Evolutionary conservation across 2,797 vertebrate genomes (phyloP).

Genomic region (Carduelis carduelis): DNA sequence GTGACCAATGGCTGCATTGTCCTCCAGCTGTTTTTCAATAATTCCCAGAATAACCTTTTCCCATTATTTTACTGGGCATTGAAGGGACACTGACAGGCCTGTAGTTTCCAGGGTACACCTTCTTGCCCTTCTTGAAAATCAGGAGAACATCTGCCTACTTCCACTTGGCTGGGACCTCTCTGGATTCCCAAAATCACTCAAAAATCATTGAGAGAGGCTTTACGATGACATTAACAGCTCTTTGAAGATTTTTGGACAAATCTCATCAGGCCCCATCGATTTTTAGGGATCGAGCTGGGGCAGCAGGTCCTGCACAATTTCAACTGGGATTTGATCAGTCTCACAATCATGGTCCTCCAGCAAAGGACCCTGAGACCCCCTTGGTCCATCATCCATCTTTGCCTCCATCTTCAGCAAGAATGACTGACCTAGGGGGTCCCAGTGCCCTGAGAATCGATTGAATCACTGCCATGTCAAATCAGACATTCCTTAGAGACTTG

Average conservation of each 20-base stretch:
- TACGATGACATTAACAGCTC: accelerated
- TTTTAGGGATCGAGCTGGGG: neutral
- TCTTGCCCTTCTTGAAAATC: neutral
- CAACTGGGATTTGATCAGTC: neutral
- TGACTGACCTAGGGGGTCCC: neutral
- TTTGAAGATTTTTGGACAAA: neutral
- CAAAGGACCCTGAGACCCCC: neutral
- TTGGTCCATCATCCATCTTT: neutral
- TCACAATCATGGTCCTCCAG: neutral
- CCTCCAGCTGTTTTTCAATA: neutral
- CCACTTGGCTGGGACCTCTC: neutral
- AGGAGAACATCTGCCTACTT: neutral
- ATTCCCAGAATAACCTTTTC: neutral
- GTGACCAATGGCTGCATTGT: neutral
- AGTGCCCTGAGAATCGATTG: neutral
- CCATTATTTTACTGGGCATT: neutral
- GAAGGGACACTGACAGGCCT: neutral
- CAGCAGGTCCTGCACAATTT: neutral
- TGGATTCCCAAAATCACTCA: neutral
- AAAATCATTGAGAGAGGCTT: neutral
- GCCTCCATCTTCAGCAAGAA: neutral
- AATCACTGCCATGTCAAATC: neutral
- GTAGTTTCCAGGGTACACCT: neutral
- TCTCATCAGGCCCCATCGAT: neutral
- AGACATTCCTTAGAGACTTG: neutral